A percentile compares a stretch with the other conserved stretches of the same genome.
These are phyloP conservation scores for Luperina testacea DNA, from an alignment of 2,888 invertebrate genomes.

Conservation along the genomic window DNA sequence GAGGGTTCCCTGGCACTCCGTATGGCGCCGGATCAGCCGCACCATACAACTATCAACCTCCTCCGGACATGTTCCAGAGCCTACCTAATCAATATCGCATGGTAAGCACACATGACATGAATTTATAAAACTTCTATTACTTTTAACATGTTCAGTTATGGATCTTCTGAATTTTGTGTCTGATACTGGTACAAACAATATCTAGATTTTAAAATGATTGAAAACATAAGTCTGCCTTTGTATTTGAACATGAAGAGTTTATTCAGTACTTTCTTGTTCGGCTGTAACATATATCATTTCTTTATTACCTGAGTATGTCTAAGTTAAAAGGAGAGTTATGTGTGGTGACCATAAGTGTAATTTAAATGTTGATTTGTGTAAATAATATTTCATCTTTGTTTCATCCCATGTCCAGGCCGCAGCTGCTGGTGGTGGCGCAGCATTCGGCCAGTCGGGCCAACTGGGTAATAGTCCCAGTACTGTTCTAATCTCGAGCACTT, in stretches of 20 bases:
- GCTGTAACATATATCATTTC: neutral
- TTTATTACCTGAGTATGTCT: neutral
- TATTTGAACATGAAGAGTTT: conserved; percentile 30
- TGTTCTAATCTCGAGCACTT: conserved; percentile 96
- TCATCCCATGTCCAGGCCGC: conserved; percentile 77
- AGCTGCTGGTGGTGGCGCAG: conserved; percentile 91
- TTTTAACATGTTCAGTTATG: neutral
- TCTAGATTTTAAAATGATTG: neutral
- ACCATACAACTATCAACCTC: conserved; percentile 94
- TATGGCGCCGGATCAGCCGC: conserved; percentile 92
- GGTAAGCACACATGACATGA: conserved; percentile 73
- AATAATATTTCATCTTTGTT: conserved; percentile 49
- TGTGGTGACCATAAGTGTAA: neutral
- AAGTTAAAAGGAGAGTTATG: conserved; percentile 1
- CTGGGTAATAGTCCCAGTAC: conserved; percentile 95
- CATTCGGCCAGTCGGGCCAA: conserved; percentile 95
- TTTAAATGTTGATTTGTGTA: conserved; percentile 23
- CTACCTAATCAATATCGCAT: conserved; percentile 87
- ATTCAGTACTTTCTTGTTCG: conserved; percentile 9
- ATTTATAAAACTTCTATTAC: neutral
- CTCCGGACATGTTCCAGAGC: conserved; percentile 89
- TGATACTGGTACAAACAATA: neutral
- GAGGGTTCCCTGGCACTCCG: conserved; percentile 93
- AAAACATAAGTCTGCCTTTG: neutral
- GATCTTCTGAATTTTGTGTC: neutral